Conservation (phyloP, 2,113 vertebrate genomes). For the Pavo muticus region DNA sequence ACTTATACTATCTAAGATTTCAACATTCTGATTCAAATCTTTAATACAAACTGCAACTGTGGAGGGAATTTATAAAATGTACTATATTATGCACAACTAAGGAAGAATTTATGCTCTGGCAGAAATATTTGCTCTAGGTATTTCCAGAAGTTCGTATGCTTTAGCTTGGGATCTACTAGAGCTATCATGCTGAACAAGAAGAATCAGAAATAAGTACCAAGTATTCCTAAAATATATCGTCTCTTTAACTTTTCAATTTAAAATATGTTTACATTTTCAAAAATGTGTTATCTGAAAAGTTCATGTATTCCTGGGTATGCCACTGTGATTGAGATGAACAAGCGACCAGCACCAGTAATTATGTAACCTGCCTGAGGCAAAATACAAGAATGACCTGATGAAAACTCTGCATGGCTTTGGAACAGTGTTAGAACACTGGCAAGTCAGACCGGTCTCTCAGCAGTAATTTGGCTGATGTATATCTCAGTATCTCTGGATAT, state of each 20-base stretch:
- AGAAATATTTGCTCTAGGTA: background rate
- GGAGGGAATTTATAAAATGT: background rate
- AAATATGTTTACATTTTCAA: background rate
- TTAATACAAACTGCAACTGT: background rate
- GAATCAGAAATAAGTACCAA: background rate
- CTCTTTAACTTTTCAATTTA: background rate
- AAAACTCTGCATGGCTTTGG: background rate
- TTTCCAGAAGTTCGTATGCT: background rate
- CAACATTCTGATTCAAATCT: background rate
- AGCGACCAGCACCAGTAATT: background rate
- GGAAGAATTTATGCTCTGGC: background rate
- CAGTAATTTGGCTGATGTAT: background rate
- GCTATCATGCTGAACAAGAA: background rate
- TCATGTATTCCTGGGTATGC: background rate
- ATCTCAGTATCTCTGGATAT: background rate
- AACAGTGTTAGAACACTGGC: background rate
- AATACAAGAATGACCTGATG: rapidly evolving
- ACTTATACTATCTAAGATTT: background rate
- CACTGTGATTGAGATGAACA: background rate
- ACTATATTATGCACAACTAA: background rate
- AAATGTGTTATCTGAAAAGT: background rate
- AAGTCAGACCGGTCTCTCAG: background rate
- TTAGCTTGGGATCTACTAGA: background rate
- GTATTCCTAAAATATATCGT: background rate
- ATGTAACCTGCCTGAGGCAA: background rate